phyloP scores from a whole-genome alignment of 2,113 vertebrate genomes.

The Fregetta grallaria region DNA sequence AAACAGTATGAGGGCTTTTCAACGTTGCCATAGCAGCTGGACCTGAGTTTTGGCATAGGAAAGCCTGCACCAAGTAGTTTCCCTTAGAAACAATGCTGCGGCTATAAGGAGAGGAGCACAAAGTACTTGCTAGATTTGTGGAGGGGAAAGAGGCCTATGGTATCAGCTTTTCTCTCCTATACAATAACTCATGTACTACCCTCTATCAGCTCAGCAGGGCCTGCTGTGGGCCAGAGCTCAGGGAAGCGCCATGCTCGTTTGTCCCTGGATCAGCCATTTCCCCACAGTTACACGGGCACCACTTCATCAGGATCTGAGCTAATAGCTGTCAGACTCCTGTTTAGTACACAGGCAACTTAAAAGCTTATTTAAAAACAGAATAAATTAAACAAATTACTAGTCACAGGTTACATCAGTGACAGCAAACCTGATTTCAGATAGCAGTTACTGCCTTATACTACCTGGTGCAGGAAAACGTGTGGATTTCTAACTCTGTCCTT shows the following conservation, averaged over 20 bases:
- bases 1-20: neutral
- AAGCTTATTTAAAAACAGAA: conserved; percentile 12
- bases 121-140: neutral
- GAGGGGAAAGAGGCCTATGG: neutral
- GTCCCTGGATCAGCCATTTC: neutral
- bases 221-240: neutral
- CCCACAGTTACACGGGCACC: accelerated
- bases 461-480: neutral
- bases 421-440: neutral
- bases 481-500: neutral
- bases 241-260: accelerated
- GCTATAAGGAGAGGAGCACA: neutral
- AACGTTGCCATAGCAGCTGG: conserved; percentile 35
- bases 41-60: conserved; percentile 22
- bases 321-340: neutral
- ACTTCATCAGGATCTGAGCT: neutral
- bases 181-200: neutral
- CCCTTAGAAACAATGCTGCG: conserved; percentile 25
- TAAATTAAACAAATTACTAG: conserved; percentile 18
- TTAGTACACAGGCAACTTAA: neutral
- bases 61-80: neutral
- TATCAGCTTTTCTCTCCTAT: neutral
- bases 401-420: neutral
- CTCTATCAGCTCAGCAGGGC: neutral
- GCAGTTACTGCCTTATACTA: neutral